These are phyloP conservation scores for Lucilia cuprina DNA, from an alignment of 1,140 invertebrate species.

Conservation along the genomic window DNA sequence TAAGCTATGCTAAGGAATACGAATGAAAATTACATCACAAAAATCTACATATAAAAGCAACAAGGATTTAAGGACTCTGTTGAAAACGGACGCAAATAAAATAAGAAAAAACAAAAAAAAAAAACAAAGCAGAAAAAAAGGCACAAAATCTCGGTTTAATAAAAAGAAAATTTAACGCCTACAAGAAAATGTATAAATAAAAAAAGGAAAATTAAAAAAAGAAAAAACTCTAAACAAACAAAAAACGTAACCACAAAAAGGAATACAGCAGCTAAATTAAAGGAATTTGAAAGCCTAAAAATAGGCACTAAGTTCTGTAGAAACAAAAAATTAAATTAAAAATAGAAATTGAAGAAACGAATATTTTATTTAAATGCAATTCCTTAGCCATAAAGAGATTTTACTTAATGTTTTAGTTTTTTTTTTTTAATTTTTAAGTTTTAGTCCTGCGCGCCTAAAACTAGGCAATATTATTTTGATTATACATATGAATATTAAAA, in stretches of 20 bases:
- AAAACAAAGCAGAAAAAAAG: background rate
- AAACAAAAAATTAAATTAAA: background rate
- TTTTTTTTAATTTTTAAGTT: background rate
- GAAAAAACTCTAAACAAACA: background rate
- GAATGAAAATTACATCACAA: constrained; percentile 11
- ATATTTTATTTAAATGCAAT: background rate
- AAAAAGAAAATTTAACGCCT: background rate
- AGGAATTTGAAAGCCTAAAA: too few relatives aligned
- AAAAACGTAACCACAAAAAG: background rate
- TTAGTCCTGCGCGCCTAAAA: background rate
- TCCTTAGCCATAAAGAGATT: background rate
- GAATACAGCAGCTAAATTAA: too few relatives aligned
- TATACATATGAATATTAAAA: background rate
- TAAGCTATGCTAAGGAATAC: constrained; percentile 5
- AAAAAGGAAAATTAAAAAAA: background rate
- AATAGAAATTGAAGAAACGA: background rate
- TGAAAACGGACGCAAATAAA: background rate
- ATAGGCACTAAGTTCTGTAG: too few relatives aligned
- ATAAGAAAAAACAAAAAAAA: background rate
- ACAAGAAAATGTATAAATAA: background rate
- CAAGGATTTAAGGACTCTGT: background rate
- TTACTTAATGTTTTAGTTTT: background rate
- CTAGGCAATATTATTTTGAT: background rate
- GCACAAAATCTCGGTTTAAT: background rate
- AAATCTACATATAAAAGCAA: background rate